These are phyloP conservation scores for Psophia crepitans DNA, from an alignment of 2,113 vertebrate species.

Conservation along the genomic window DNA sequence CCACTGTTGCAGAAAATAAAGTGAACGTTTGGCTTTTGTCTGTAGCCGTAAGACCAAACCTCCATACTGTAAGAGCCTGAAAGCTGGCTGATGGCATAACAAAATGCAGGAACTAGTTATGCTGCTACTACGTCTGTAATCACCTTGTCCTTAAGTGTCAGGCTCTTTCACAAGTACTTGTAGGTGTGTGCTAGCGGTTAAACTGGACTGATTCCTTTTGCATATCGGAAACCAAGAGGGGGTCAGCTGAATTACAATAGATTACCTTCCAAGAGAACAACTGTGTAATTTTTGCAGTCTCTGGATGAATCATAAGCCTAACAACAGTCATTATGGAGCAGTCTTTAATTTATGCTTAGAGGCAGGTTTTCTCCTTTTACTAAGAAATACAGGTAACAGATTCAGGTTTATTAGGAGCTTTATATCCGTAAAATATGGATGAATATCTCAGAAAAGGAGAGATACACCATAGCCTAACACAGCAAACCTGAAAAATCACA, in stretches of 20 bases:
- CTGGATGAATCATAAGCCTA: not conserved
- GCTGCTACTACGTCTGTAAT: not conserved
- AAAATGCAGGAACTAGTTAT: not conserved
- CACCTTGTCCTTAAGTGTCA: not conserved
- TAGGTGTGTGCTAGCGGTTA: not conserved
- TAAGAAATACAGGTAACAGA: not conserved
- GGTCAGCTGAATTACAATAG: rapidly evolving
- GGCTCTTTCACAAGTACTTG: not conserved
- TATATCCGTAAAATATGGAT: not conserved
- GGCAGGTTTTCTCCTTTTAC: not conserved
- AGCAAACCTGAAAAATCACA: not conserved
- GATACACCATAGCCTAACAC: not conserved
- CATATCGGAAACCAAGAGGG: not conserved
- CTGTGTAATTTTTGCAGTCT: not conserved
- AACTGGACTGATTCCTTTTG: not conserved
- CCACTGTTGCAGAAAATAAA: not conserved
- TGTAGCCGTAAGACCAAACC: not conserved
- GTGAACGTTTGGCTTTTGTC: not conserved
- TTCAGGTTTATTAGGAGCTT: not conserved
- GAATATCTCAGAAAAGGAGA: not conserved
- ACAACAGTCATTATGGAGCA: not conserved
- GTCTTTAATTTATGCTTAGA: not conserved
- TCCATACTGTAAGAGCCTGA: not conserved
- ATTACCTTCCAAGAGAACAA: not conserved
- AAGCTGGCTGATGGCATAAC: not conserved